Evolutionary conservation across 2,797 vertebrate species (phyloP), one percentile per base, ranked within the genome.

Genomic region (Enteromius afrohamiltoni): DNA sequence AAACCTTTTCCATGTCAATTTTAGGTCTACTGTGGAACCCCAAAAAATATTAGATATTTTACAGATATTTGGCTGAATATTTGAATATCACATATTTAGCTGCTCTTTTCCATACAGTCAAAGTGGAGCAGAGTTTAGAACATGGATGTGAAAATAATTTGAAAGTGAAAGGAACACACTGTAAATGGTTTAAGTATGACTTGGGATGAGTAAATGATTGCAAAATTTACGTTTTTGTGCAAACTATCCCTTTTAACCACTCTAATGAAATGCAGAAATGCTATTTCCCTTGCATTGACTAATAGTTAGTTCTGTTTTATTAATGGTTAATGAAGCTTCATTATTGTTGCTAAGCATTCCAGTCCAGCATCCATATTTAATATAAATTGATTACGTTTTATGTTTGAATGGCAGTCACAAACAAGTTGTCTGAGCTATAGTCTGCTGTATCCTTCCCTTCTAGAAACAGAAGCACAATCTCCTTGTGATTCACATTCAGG

Each of bases 401-500:
- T 45, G n/a, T 51, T 65, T 65, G 29, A 82, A 64, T 65, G 70
- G 10, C 31, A 55, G 37, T 69, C n/a, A 1, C 49, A 71, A 45
- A 71, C 17, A n/a, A 11, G 31, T 16, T 64, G 4, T 68, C 55
- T 76, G 34, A 53, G 11, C 17, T 53, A 7, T 53, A 7, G 45
- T 82, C 60, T 64, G 60, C 14, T 64, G 14, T 64, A 31, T 64
- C 29, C 26, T 31, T 64, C 42, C 5, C 37, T 76, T 34, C 21
- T n/a, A 55, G 42, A 77, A 82, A 42, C 79, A 51, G 8, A 42
- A 74, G 70, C 13, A 68, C n/a, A 42, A 73, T 67, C 55, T 67
- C 55, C 70, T 37, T 83, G 73, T 76, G 71, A 83, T 76, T 82
- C 80, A 82, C 60, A 75, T 75, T 65, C 71, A 83, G 81, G 37